These are phyloP conservation scores for Bombus waltoni DNA, from an alignment of 1,140 invertebrate genomes.

Conservation along the genomic window DNA sequence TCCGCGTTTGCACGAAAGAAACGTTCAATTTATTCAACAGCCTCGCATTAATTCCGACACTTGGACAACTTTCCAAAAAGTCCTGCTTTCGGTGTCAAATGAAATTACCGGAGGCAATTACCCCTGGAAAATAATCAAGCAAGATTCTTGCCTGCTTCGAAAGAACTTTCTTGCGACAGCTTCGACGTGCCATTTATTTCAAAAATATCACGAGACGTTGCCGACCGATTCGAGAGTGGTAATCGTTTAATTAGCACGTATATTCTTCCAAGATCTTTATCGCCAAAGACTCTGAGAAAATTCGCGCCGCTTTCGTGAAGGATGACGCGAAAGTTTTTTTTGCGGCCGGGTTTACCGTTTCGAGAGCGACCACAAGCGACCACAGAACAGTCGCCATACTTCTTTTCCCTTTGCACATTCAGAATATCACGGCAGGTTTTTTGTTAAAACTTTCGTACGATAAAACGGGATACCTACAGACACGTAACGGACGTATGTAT, in stretches of 20 bases:
- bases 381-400: neutral
- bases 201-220: neutral
- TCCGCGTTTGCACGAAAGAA: neutral
- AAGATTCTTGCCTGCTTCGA: neutral
- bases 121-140: neutral
- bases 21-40: neutral
- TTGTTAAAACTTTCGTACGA: too few relatives aligned
- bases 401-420: too few relatives aligned
- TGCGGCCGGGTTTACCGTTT: conserved; percentile 36
- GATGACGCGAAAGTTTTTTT: conserved; percentile 37
- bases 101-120: neutral
- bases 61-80: neutral
- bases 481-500: too few relatives aligned
- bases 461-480: too few relatives aligned
- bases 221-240: neutral
- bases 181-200: neutral
- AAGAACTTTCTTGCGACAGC: neutral
- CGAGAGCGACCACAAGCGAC: conserved; percentile 12
- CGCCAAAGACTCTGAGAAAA: conserved; percentile 3
- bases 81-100: neutral
- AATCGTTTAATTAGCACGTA: conserved; percentile 30
- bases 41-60: neutral
- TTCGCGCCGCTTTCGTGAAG: conserved; percentile 11
- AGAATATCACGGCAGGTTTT: too few relatives aligned
- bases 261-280: conserved; percentile 27